These are phyloP conservation scores for Acronicta leporina DNA, from an alignment of 2,888 invertebrate genomes.

Conservation along the genomic window DNA sequence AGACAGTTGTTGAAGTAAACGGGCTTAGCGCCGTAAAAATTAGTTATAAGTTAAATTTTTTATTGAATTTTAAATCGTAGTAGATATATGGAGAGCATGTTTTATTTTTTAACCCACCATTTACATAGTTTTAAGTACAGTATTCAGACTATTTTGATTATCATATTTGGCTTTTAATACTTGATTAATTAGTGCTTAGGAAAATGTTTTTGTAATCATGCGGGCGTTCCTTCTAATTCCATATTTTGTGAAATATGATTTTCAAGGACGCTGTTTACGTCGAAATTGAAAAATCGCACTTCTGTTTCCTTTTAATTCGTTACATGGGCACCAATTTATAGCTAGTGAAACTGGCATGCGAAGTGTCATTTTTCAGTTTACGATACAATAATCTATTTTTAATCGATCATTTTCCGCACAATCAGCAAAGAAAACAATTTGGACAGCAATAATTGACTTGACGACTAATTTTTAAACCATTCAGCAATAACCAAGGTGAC, in stretches of 20 bases:
- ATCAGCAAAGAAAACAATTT: conserved; percentile 67
- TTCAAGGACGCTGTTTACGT: conserved; percentile 64
- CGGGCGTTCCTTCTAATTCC: conserved; percentile 71
- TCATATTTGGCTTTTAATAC: conserved; percentile 75
- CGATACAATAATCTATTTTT: conserved; percentile 46
- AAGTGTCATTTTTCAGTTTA: conserved; percentile 59
- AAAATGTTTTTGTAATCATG: conserved; percentile 52
- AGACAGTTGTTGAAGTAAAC: conserved; percentile 87
- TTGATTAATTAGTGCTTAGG: conserved; percentile 73
- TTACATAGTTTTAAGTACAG: conserved; percentile 67
- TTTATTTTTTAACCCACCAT: conserved; percentile 80
- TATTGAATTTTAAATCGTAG: conserved; percentile 67
- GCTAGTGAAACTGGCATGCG: conserved; percentile 7
- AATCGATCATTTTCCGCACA: conserved; percentile 58
- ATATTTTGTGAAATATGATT: conserved; percentile 84
- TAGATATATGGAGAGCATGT: conserved; percentile 78
- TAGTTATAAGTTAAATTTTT: conserved; percentile 64
- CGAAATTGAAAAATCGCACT: conserved; percentile 57
- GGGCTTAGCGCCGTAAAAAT: conserved; percentile 65
- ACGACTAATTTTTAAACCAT: conserved; percentile 69
- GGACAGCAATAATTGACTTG: conserved; percentile 79
- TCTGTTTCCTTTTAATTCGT: conserved; percentile 28
- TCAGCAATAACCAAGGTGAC: conserved; percentile 56
- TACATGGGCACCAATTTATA: neutral
- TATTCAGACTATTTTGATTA: conserved; percentile 69